phyloP scores from a whole-genome alignment of 2,888 invertebrate species.

The Galerucella nymphaeae region DNA sequence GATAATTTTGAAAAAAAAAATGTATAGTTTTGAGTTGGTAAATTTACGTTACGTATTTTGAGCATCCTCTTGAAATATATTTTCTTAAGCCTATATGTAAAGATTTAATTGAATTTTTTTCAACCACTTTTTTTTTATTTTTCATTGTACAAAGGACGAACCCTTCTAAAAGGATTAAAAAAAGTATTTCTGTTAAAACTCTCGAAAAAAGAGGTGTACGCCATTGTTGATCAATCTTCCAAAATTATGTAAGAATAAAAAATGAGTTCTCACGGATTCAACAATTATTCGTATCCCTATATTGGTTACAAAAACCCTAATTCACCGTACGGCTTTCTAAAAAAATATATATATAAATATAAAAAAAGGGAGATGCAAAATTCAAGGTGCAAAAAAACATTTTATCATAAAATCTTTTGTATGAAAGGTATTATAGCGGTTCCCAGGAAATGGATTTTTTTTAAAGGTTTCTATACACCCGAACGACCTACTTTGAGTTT shows the following conservation, averaged over 20 bases:
- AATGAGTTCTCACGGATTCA: conserved; percentile 43
- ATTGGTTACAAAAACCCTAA: conserved; percentile 40
- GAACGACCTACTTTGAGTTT: conserved; percentile 55
- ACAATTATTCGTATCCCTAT: conserved; percentile 45
- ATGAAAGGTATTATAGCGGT: conserved; percentile 38
- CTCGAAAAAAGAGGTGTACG: not conserved
- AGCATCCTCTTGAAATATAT: too few species aligned
- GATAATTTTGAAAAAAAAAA: not conserved
- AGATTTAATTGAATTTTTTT: too few species aligned
- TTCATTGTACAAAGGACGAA: not conserved
- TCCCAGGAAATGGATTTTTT: conserved; percentile 55
- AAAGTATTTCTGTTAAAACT: not conserved
- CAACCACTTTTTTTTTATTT: not conserved
- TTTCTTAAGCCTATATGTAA: too few species aligned
- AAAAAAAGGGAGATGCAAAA: conserved; percentile 50
- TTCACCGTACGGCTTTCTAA: conserved; percentile 25
- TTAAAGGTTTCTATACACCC: conserved; percentile 47
- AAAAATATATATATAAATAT: conserved; percentile 19
- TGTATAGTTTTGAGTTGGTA: too few species aligned
- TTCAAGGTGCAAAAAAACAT: conserved; percentile 44
- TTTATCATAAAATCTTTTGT: conserved; percentile 41
- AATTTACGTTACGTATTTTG: too few species aligned
- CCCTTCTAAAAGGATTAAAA: not conserved
- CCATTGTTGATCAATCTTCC: conserved; percentile 40
- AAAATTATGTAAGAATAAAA: conserved; percentile 35